A percentile compares a stretch with the other conserved stretches of the same genome.
phyloP scores from a whole-genome alignment of 2,888 invertebrate genomes.

The Lepidocyrtoides sp. region DNA sequence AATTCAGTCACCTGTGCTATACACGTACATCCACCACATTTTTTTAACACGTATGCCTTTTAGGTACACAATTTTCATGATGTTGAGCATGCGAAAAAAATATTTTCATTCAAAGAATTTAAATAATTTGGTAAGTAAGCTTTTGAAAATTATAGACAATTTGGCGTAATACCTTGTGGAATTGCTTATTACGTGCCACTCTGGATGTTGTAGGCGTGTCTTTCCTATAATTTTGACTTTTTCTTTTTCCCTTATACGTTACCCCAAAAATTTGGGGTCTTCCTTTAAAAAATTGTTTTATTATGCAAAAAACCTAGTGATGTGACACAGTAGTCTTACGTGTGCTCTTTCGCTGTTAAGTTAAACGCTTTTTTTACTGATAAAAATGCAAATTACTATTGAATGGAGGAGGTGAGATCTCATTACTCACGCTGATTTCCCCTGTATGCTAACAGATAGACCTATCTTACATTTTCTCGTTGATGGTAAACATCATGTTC shows the following conservation, averaged over 20 bases:
- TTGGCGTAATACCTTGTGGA: too few relatives aligned
- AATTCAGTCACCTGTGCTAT: too few relatives aligned
- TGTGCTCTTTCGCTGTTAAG: background rate
- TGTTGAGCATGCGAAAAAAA: too few relatives aligned
- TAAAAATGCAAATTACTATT: slow-evolving; percentile 69
- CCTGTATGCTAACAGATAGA: background rate
- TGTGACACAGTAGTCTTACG: slow-evolving; percentile 20
- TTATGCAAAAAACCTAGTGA: slow-evolving; percentile 27
- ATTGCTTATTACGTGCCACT: too few relatives aligned
- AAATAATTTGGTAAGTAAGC: slow-evolving; percentile 54
- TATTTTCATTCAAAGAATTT: background rate
- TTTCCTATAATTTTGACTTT: too few relatives aligned
- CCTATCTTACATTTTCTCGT: background rate
- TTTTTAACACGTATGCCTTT: too few relatives aligned
- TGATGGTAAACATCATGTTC: background rate
- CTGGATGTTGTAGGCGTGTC: too few relatives aligned
- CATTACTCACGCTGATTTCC: background rate
- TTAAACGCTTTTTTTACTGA: slow-evolving; percentile 4
- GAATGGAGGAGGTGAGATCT: background rate
- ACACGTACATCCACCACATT: too few relatives aligned
- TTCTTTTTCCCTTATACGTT: too few relatives aligned
- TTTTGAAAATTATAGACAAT: background rate
- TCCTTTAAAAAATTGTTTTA: background rate
- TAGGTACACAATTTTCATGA: too few relatives aligned
- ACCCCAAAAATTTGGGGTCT: too few relatives aligned